Evolutionary conservation across 2,888 invertebrate species (phyloP), one percentile per base, ranked within the genome.

Genomic region (Apamea epomidion): DNA sequence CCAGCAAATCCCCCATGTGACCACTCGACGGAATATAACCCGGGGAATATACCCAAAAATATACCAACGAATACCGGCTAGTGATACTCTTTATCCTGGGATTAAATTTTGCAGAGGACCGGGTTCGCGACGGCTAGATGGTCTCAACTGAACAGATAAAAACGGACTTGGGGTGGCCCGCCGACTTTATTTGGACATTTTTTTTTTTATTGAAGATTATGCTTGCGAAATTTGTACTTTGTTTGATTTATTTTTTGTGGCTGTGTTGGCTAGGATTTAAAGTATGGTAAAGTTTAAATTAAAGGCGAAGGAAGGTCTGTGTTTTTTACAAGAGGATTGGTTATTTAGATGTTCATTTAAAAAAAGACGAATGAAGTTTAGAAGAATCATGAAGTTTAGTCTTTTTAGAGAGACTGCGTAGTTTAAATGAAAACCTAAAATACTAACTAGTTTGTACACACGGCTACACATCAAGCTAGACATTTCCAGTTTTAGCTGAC

Each of bases 91-190:
- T 94, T 94, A 95, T 94, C 93, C 93, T 85, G 81, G 95, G 95
- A 95, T 96, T 95, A 95, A 95, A 95, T 95, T 95, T 94, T 94
- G 94, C 94, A 93, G 92, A 92, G 93, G 92, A 92, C 92, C 92
- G 92, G 92, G 93, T 95, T 93, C 91, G 92, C 90, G 89, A 91
- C 77, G 84, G 83, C 86, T 91, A 92, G 89, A 91, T 91, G 91
- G 91, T 89, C 89, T 91, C 91, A 92, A 92, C 93, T 92, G 89
- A 85, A 88, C 89, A 93, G 92, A 94, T 93, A 93, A 93, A 94
- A 93, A 92, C 90, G 89, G 88, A 83, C 84, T 89, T 78, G 86
- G 83, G 85, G 83, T 84, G 85, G 83, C 86, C 89, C 86, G 83
- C 81, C 85, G 84, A 88, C 87, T 91, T 88, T 90, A 90, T 91